Evolutionary conservation across 2,888 invertebrate species (phyloP).

Genomic region (Pardosa pseudoannulata): DNA sequence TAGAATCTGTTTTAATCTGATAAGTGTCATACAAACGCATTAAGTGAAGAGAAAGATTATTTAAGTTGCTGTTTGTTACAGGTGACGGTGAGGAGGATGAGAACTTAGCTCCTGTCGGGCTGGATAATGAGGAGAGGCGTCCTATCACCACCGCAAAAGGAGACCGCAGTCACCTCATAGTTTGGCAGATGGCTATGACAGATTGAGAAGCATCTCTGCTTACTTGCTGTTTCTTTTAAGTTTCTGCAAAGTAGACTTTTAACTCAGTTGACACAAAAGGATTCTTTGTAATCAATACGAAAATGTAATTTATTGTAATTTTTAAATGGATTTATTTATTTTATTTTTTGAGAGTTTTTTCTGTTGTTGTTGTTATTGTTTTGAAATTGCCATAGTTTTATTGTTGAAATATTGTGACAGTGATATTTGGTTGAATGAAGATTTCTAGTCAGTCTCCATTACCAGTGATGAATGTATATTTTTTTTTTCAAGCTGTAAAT

Average conservation of each 20-base stretch:
- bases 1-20: too few species aligned
- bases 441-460: slow-evolving; percentile 55
- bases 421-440: slow-evolving; percentile 42
- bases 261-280: neutral
- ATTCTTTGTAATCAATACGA: neutral
- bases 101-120: slow-evolving; percentile 73
- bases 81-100: slow-evolving; percentile 72
- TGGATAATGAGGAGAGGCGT: slow-evolving; percentile 74
- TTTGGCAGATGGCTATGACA: slow-evolving; percentile 84
- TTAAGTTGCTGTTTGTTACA: too few species aligned
- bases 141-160: slow-evolving; percentile 79
- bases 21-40: too few species aligned
- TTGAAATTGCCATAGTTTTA: slow-evolving; percentile 62
- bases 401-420: slow-evolving; percentile 51
- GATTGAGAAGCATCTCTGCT: slow-evolving; percentile 12
- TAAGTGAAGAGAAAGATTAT: too few species aligned
- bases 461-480: slow-evolving; percentile 25
- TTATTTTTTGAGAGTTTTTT: slow-evolving; percentile 15
- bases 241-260: neutral
- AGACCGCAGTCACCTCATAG: slow-evolving; percentile 91
- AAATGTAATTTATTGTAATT: slow-evolving; percentile 16
- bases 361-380: slow-evolving; percentile 51
- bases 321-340: slow-evolving; percentile 39
- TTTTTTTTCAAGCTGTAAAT: slow-evolving; percentile 29
- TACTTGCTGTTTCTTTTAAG: neutral